A percentile compares a stretch with the other conserved stretches of the same genome.
Conservation (phyloP, 37 sponge, comb jelly and placozoan genomes). For the Chondrosia reniformis region DNA sequence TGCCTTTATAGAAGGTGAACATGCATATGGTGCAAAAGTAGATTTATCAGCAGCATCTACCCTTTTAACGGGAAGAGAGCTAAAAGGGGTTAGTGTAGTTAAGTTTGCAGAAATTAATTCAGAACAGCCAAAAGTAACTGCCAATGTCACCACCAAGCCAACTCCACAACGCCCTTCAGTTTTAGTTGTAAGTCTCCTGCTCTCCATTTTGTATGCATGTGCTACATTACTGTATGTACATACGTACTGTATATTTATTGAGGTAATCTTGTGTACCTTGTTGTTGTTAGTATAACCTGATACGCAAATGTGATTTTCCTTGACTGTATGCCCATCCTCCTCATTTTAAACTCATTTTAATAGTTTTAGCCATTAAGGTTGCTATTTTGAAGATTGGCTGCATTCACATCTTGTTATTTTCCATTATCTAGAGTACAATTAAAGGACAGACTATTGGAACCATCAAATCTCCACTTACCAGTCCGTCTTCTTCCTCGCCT, state of each 20-base stretch:
- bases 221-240: neutral
- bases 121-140: neutral
- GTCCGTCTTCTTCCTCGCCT: neutral
- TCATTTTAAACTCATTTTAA: no score
- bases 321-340: no score
- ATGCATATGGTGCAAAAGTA: neutral
- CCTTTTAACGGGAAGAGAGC: neutral
- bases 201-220: neutral
- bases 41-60: neutral
- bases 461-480: neutral
- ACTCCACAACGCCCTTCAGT: constrained; percentile 20
- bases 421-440: constrained; percentile 1
- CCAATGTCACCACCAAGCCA: neutral
- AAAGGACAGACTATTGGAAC: constrained; percentile 11
- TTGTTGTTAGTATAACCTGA: no score
- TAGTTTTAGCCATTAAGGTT: no score
- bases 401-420: neutral
- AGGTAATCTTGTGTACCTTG: no score
- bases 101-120: neutral
- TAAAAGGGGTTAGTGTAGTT: neutral
- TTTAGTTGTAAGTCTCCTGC: neutral
- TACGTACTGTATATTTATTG: neutral
- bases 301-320: no score
- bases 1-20: neutral
- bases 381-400: neutral